Base-by-base conservation (phyloP, 2,113 vertebrate species). In the Nanger granti region DNA sequence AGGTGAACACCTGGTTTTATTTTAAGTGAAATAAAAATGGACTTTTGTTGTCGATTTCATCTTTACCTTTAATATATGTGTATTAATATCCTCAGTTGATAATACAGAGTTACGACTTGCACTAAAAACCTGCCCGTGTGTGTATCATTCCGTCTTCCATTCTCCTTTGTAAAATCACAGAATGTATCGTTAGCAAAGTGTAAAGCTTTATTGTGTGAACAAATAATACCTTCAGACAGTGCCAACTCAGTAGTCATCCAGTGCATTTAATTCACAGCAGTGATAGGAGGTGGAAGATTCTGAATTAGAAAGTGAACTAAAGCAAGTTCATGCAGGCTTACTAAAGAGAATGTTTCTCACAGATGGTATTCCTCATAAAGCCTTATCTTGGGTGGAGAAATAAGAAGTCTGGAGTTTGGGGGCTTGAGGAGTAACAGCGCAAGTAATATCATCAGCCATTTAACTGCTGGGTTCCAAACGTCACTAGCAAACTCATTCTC, bases 21-120 rank as follows among this genome's bases (percentile, higher is more conserved):
- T 60, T 90, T 49, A 62, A 84, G 22, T 92, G 44, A 95, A 95
- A 83, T 62, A 76, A 97, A 97, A 93, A 79, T 49, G 57, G 24
- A 57, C 29, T 90, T 92, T 80, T 18, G 20, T 44, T 93, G 29
- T 59, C 37, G 37, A 44, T 96, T 64, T 49, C 5, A 79, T 17
- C 13, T 80, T 37, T 87, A 64, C 4, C 41, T 93, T 90, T 87
- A 92, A 82, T 22, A 8, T 13, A 55, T 22, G 15, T 57, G 28
- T 55, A 2, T 62, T 66, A 94, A 92, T 55, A 84, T 13, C 15
- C 31, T 95, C 55, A 82, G 54, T 76, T 83, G 26, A 64, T 94
- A 41, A 87, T 13, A 22, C 4, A 44, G 44, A 26, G 4, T 31
- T 91, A 52, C 6, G 10, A 9, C 37, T 92, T 69, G 60, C 18